These are phyloP conservation scores for Peromyscus eremicus DNA, from an alignment of 2,797 vertebrate genomes.

Conservation along the genomic window DNA sequence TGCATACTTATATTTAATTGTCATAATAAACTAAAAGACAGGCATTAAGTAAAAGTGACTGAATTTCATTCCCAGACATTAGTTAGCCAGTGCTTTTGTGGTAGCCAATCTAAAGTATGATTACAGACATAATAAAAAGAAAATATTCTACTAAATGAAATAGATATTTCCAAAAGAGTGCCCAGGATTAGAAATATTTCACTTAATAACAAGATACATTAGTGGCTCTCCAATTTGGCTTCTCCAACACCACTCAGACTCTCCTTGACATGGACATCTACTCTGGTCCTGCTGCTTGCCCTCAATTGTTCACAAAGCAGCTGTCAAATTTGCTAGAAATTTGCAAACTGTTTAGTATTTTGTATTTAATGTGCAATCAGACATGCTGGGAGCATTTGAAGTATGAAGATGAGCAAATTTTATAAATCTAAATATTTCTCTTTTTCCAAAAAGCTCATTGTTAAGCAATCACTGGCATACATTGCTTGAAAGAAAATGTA, in stretches of 20 bases:
- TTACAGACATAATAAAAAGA: constrained; percentile 61
- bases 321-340: neutral
- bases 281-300: neutral
- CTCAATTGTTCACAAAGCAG: neutral
- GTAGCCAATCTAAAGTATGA: constrained; percentile 39
- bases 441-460: neutral
- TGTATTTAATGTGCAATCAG: neutral
- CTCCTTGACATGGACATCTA: neutral
- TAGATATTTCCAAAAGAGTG: constrained; percentile 40
- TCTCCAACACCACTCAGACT: neutral
- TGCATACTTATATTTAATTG: constrained; percentile 72
- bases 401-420: constrained; percentile 25
- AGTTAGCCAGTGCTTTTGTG: constrained; percentile 28
- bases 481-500: neutral
- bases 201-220: neutral
- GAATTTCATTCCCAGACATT: constrained; percentile 69
- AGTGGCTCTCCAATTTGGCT: neutral
- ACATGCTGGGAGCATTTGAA: neutral
- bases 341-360: neutral
- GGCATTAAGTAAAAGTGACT: constrained; percentile 74
- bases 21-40: constrained; percentile 63
- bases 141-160: constrained; percentile 59
- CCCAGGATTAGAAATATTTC: neutral
- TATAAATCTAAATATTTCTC: neutral
- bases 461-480: neutral